Conservation (phyloP, 2,888 invertebrate genomes). For the Drosophila setosimentum region DNA sequence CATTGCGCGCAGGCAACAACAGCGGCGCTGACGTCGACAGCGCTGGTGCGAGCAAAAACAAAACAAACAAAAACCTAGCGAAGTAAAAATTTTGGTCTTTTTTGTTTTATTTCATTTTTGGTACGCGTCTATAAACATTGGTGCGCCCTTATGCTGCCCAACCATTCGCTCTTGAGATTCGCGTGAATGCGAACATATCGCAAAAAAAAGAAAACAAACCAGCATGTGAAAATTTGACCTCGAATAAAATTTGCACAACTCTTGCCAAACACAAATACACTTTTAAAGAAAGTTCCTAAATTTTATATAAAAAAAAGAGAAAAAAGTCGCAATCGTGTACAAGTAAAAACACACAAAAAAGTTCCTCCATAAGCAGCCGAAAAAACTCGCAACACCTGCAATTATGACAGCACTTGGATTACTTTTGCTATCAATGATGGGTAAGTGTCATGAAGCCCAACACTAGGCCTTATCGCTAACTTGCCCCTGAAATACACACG, state of each 20-base stretch:
- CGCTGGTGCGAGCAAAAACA: conserved; percentile 48
- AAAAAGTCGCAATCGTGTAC: conserved; percentile 6
- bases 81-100: conserved; percentile 9
- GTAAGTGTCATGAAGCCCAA: conserved; percentile 65
- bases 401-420: conserved; percentile 78
- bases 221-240: conserved; percentile 47
- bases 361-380: conserved; percentile 56
- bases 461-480: conserved; percentile 41
- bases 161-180: conserved; percentile 67
- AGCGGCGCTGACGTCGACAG: conserved; percentile 60
- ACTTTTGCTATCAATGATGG: conserved; percentile 81
- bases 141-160: conserved; percentile 67
- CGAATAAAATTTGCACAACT: conserved; percentile 53
- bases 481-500: conserved; percentile 49
- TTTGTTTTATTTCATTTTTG: conserved; percentile 13
- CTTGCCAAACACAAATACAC: conserved; percentile 59
- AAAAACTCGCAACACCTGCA: conserved; percentile 35
- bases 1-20: conserved; percentile 64
- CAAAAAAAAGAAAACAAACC: conserved; percentile 8
- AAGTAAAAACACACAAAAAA: conserved; percentile 9
- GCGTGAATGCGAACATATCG: conserved; percentile 44
- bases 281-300: conserved; percentile 28
- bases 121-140: conserved; percentile 70
- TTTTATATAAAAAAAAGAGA: not conserved
- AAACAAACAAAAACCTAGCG: conserved; percentile 7